Base-by-base conservation (phyloP, 2,888 invertebrate genomes). In the Pinctada fucata region DNA sequence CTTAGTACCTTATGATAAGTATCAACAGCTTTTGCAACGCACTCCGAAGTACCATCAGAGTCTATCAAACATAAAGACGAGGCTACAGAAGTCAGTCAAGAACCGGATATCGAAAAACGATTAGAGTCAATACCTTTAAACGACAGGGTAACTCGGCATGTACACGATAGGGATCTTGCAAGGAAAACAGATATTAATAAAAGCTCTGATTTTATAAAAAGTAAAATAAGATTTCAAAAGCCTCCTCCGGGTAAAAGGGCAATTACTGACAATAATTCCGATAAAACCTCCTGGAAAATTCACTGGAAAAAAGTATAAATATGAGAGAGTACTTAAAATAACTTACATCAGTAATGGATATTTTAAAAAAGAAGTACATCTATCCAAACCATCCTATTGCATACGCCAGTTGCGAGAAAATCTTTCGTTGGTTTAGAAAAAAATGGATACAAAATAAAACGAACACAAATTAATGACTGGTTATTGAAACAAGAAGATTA, bases 311-410 rank as follows among this genome's bases (percentile, higher is more conserved):
- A n/a, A 67, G 45, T 67, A 67, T 67, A 16, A 67, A 67, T 47
- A 48, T 47, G 48, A 47, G 67, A 3, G 3, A 31, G 10, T 6
- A 67, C 13, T 31, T 67, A 13, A 16, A 16, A 67, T 16, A 16
- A 47, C 10, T 67, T 67, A 67, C 4, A 67, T 16, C 31, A 31
- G 31, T 31, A 1, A 31, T 31, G 31, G 31, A 31, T 31, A 31
- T 67, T 48, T 31, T 67, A 67, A 67, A 67, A 48, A 31, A 4
- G 13, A 67, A 31, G 10, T 67, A 67, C 47, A 47, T 67, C 48
- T 31, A 67, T 67, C 67, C 31, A 47, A 67, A 67, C 3, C 67
- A 67, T 67, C 67, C 67, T 31, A 67, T 67, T 13, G 67, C 67
- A 45, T 67, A 16, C 48, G 67, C 67, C n/a, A 48, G 31, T 2